Percentiles rank a stretch among this genome's conserved stretches.
Conservation (phyloP, 2,113 vertebrate genomes). For the Microtus pennsylvanicus region DNA sequence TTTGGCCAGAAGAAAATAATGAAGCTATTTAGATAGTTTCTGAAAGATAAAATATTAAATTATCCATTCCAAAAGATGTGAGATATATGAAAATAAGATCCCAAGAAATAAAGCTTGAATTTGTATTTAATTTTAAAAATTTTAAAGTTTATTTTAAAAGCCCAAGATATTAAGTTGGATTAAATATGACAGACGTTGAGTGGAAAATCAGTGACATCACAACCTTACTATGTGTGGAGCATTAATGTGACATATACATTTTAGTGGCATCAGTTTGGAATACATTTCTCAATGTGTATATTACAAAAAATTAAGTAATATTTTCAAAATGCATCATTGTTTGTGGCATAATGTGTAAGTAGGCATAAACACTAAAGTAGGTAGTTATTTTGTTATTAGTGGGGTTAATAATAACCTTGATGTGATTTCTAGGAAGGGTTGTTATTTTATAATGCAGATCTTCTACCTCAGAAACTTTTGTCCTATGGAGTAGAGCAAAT, state of each 20-base stretch:
- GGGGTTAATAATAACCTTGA: no score
- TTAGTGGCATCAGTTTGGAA: neutral
- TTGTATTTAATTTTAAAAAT: neutral
- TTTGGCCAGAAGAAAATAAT: neutral
- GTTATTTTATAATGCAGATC: no score
- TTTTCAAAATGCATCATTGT: neutral
- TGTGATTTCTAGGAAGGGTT: no score
- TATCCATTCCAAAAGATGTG: neutral
- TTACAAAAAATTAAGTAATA: neutral
- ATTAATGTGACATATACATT: neutral
- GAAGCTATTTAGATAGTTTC: neutral
- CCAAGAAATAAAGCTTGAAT: neutral
- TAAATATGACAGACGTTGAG: neutral
- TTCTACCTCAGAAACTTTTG: no score
- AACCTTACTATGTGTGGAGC: neutral
- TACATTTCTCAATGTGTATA: neutral
- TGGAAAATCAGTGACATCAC: neutral
- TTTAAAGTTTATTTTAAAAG: neutral
- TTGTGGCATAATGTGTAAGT: neutral
- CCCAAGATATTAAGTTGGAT: neutral
- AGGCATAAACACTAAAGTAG: neutral
- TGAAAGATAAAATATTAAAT: slow-evolving; percentile 12
- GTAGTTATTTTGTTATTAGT: no score
- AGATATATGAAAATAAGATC: neutral
- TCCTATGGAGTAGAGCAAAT: no score